A percentile compares a stretch with the other conserved stretches of the same genome.
phyloP scores from a whole-genome alignment of 2,113 vertebrate genomes.

The Chloropsis hardwickii region DNA sequence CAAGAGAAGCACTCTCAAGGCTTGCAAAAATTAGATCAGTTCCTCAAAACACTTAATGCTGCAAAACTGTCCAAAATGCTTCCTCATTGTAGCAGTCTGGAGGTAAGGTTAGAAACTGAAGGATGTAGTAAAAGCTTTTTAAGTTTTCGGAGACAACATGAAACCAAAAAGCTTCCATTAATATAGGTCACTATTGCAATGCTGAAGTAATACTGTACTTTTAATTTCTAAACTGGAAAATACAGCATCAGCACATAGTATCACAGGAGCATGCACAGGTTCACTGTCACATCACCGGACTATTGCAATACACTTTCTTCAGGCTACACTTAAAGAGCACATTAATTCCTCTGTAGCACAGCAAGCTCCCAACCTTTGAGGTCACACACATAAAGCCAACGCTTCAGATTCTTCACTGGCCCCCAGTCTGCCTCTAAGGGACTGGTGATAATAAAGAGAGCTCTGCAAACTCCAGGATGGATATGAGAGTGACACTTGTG shows the following conservation, averaged over 20 bases:
- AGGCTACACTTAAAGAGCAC: slow-evolving; percentile 1
- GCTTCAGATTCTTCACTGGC: not conserved
- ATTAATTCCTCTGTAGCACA: not conserved
- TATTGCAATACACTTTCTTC: not conserved
- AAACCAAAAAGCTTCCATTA: not conserved
- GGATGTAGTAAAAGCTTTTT: not conserved
- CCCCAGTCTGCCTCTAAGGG: slow-evolving; percentile 12
- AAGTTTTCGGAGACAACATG: not conserved
- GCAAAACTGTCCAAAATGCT: not conserved
- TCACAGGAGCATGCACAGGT: not conserved
- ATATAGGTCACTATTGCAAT: not conserved
- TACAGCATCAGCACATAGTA: not conserved
- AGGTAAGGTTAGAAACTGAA: not conserved
- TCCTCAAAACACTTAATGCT: not conserved
- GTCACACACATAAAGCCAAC: not conserved
- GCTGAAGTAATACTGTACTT: not conserved
- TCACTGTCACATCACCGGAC: not conserved
- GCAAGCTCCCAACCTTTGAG: not conserved
- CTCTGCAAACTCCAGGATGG: not conserved
- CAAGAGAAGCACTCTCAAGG: not conserved
- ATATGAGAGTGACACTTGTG: not conserved
- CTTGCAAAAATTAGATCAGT: not conserved
- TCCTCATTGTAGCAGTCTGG: not conserved
- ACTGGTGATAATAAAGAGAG: not conserved
- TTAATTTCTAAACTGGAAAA: not conserved